Base-by-base conservation (phyloP, 2,888 invertebrate genomes). In the Mimachlamys varia region DNA sequence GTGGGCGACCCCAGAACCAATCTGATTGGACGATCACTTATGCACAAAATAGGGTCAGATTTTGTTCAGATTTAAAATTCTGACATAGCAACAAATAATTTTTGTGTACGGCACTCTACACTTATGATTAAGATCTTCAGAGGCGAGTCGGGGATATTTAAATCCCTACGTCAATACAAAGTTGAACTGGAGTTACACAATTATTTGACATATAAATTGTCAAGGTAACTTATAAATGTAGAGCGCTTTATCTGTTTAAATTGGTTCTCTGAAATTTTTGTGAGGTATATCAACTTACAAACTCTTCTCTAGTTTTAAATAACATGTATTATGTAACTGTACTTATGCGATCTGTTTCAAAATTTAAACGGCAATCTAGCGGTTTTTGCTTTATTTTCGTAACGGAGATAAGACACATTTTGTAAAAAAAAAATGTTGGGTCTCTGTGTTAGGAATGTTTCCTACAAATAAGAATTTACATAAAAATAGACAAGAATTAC, bases 1-100 rank as follows among this genome's bases (percentile, higher is more conserved):
- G 76, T 76, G 33, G 33, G 76, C 76, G 58, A 58, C 58, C n/a
- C 22, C 19, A 44, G 44, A 44, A 44, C 44, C 76, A 76, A 33
- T 76, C 76, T 76, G 76, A 76, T 76, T 76, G 76, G 76, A 33
- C 33, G 76, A 76, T 76, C 76, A 76, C 0, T 76, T 76, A 76
- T 76, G 76, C 76, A 76, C 76, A 76, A 76, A 76, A 76, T 76
- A 76, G 33, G 76, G 76, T 76, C 76, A 76, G 33, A 76, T 76
- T 76, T 76, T 76, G 76, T 76, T 76, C 76, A 19, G 76, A 76
- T 76, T 76, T 76, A 76, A 76, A 76, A 76, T 76, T 76, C 76
- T 76, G 76, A 76, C 76, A 76, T 76, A 76, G 76, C 76, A 76
- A 76, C 76, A 76, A 76, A 33, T 76, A 33, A 76, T 76, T 33